These are phyloP conservation scores for Anseranas semipalmata DNA, from an alignment of 2,113 vertebrate genomes.

Conservation along the genomic window DNA sequence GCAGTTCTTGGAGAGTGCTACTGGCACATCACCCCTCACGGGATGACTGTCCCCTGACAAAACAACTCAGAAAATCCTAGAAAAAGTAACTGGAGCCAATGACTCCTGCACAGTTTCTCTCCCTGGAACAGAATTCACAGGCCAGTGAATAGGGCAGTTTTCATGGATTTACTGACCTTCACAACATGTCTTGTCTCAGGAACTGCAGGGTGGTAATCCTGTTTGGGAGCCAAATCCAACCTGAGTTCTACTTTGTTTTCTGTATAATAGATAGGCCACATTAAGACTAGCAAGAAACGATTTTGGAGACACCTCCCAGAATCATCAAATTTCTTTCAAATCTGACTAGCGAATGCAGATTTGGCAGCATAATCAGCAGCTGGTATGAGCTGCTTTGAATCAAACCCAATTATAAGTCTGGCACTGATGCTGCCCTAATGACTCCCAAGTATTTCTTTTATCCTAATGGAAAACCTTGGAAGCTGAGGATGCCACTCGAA, in stretches of 20 bases:
- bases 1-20: background rate
- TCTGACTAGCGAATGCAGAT: background rate
- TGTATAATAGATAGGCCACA: background rate
- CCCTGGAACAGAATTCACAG: background rate
- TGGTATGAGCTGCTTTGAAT: background rate
- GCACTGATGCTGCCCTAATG: background rate
- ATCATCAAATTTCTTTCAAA: background rate
- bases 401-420: background rate
- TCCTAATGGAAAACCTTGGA: background rate
- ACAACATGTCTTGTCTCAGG: background rate
- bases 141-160: background rate
- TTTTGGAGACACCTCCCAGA: background rate
- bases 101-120: background rate
- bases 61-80: background rate
- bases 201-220: background rate
- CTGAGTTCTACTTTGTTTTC: background rate
- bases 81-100: background rate
- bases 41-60: background rate
- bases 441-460: background rate
- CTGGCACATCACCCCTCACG: rapidly evolving
- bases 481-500: background rate
- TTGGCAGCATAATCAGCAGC: background rate
- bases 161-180: background rate
- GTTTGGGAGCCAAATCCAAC: background rate
- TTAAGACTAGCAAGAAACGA: background rate